phyloP scores from a whole-genome alignment of 2,113 vertebrate species.

The Anguilla japonica region DNA sequence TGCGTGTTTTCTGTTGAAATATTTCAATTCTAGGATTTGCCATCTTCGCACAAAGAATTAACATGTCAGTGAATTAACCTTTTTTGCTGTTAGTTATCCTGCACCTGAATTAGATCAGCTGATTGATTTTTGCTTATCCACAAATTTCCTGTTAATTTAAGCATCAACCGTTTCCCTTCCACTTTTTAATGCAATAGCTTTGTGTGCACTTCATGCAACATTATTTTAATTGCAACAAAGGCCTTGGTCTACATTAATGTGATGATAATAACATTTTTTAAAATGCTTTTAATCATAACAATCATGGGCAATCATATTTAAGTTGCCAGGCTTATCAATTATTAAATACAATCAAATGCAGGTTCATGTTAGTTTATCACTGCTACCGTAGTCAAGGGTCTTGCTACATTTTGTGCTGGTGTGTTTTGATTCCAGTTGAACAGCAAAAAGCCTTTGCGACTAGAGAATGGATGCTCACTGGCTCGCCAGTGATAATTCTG shows the following conservation, averaged over 20 bases:
- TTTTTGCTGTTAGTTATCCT: neutral
- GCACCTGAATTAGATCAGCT: neutral
- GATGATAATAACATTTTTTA: neutral
- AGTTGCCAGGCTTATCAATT: neutral
- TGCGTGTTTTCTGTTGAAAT: neutral
- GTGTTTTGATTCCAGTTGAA: neutral
- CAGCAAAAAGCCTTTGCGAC: neutral
- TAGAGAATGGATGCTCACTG: neutral
- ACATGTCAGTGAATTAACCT: neutral
- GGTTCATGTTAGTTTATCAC: neutral
- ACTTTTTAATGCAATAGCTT: neutral
- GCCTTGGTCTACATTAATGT: neutral
- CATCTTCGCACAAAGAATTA: neutral
- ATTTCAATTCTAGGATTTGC: neutral
- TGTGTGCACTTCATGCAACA: neutral
- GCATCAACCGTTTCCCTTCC: neutral
- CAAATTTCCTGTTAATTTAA: neutral
- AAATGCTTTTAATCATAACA: neutral
- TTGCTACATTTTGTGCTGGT: neutral
- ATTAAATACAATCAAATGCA: neutral
- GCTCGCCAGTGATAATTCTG: neutral
- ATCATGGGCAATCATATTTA: neutral
- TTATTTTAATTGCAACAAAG: neutral
- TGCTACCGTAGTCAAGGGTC: neutral
- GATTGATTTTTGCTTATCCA: neutral